Conservation (phyloP, 92 coral and sea anemone species). For the Hydrozoanthus gracilis region DNA sequence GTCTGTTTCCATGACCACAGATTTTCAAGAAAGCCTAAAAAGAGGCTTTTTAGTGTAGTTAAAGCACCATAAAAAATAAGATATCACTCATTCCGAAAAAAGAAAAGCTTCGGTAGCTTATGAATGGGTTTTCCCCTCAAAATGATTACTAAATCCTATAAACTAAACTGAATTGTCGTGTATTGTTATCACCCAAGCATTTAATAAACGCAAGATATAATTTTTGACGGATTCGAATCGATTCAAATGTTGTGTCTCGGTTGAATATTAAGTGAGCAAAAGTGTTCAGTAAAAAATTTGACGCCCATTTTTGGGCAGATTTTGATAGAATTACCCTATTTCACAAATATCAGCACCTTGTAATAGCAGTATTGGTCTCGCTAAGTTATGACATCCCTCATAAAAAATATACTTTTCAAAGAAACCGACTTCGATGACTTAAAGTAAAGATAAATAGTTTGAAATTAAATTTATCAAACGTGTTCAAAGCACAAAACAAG, state of each 20-base stretch:
- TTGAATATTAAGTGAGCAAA: neutral
- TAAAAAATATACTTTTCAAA: constrained; percentile 5
- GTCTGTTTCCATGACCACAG: neutral
- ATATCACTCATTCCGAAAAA: neutral
- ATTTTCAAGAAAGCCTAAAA: constrained; percentile 5
- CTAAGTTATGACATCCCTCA: neutral
- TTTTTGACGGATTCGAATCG: neutral
- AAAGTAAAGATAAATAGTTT: neutral
- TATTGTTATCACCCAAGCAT: constrained; percentile 9
- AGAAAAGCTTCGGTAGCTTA: neutral
- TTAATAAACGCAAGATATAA: neutral
- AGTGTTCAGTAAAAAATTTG: neutral
- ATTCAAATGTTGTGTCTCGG: neutral
- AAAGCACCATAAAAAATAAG: neutral
- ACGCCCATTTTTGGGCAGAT: neutral
- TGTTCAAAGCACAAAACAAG: neutral
- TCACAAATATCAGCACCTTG: neutral
- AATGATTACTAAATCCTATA: neutral
- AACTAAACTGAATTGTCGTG: neutral
- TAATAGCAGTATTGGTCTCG: neutral
- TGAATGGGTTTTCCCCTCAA: neutral
- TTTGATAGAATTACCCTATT: neutral
- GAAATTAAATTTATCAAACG: neutral
- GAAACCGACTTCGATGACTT: neutral
- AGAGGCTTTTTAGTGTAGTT: neutral